Percentiles rank a stretch among this genome's conserved stretches.
Evolutionary conservation across 2,113 vertebrate species (phyloP).

Genomic region (Daubentonia madagascariensis): DNA sequence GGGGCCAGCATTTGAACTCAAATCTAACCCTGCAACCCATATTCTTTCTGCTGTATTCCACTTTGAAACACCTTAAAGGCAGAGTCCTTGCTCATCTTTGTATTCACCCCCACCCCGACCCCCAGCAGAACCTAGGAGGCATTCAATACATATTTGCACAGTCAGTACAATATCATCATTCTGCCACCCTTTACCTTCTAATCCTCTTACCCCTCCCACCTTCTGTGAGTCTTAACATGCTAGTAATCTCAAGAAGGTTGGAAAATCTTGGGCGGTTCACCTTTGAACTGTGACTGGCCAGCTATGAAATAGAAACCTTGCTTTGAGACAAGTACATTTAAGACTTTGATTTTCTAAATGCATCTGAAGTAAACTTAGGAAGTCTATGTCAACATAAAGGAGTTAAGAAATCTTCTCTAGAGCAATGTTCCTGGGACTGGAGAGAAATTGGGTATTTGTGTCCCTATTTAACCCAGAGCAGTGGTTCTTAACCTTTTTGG

Average conservation of each 20-base stretch:
- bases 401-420: conserved; percentile 26
- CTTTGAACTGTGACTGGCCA: background rate
- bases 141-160: background rate
- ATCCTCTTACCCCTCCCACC: background rate
- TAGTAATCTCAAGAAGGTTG: background rate
- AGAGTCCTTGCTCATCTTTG: background rate
- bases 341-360: background rate
- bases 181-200: background rate
- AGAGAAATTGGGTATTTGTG: background rate
- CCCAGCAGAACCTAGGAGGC: background rate
- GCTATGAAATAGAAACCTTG: background rate
- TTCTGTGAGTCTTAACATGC: background rate
- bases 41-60: background rate
- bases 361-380: background rate
- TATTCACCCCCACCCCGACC: background rate
- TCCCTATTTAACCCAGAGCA: background rate
- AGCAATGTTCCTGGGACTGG: background rate
- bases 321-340: background rate
- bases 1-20: background rate
- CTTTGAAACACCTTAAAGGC: background rate
- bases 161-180: background rate
- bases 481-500: background rate
- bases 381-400: background rate
- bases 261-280: background rate
- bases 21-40: background rate